Conservation (phyloP, 2,888 invertebrate genomes). For the Griposia aprilina region DNA sequence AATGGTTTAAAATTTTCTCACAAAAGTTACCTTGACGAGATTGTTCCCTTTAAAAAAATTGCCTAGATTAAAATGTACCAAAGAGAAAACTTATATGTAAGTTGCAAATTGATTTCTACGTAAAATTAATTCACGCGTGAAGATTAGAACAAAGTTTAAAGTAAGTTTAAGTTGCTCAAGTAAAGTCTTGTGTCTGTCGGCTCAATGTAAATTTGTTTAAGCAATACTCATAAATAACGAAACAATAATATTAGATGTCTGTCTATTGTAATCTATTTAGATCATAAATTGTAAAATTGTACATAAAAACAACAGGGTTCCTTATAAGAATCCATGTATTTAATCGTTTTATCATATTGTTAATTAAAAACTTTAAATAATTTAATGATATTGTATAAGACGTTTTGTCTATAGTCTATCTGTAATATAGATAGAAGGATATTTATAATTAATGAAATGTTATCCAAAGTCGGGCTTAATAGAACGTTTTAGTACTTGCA, state of each 20-base stretch:
- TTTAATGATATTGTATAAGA: slow-evolving; percentile 55
- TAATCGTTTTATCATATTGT: slow-evolving; percentile 61
- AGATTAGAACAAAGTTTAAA: slow-evolving; percentile 34
- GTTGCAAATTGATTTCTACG: slow-evolving; percentile 32
- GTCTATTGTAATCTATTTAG: slow-evolving; percentile 58
- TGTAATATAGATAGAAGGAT: slow-evolving; percentile 64
- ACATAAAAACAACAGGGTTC: slow-evolving; percentile 76
- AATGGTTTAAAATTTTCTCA: not conserved
- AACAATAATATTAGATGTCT: slow-evolving; percentile 72
- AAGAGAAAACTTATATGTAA: slow-evolving; percentile 32
- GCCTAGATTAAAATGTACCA: slow-evolving; percentile 13
- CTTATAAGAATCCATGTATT: slow-evolving; percentile 73
- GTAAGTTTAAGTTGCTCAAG: slow-evolving; percentile 65
- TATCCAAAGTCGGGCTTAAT: slow-evolving; percentile 70
- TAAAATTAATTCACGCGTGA: slow-evolving; percentile 13
- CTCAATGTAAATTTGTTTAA: slow-evolving; percentile 70
- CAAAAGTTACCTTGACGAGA: not conserved
- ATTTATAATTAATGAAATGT: slow-evolving; percentile 63
- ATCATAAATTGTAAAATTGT: slow-evolving; percentile 63
- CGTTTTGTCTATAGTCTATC: slow-evolving; percentile 63
- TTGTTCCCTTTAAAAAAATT: slow-evolving; percentile 3
- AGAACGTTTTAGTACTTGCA: slow-evolving; percentile 67
- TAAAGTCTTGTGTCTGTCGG: slow-evolving; percentile 57
- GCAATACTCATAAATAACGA: slow-evolving; percentile 70
- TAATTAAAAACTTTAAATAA: slow-evolving; percentile 56